Evolutionary conservation across 2,888 invertebrate species (phyloP).

Genomic region (Monochamus alternatus): DNA sequence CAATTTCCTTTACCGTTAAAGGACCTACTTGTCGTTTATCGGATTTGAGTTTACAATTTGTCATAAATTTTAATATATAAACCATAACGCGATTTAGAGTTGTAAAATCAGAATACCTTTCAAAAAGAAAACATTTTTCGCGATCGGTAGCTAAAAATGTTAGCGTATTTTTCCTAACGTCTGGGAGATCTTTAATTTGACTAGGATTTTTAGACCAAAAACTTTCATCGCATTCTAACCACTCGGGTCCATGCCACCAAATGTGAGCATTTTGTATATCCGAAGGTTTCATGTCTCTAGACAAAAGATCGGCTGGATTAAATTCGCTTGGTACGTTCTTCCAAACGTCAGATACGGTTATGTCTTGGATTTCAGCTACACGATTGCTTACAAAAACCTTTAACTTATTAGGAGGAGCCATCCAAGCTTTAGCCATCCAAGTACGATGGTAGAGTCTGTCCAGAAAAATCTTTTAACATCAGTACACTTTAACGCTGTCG

Average conservation of each 20-base stretch:
- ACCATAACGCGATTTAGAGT: no score
- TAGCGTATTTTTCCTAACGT: no score
- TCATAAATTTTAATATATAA: no score
- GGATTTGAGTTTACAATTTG: no score
- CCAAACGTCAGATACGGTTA: background rate
- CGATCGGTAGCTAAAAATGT: no score
- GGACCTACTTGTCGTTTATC: no score
- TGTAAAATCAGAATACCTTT: no score
- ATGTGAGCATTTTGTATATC: background rate
- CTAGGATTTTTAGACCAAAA: background rate
- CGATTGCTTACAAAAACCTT: background rate
- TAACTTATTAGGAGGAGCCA: background rate
- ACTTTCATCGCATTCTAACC: background rate
- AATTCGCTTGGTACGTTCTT: background rate
- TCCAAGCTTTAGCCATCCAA: no score
- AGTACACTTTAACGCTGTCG: background rate
- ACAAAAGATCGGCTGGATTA: background rate
- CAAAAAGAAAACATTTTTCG: no score
- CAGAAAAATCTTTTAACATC: no score
- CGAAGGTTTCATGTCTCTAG: background rate
- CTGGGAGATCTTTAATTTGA: background rate
- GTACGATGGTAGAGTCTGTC: no score
- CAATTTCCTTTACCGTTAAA: no score
- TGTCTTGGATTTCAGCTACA: background rate
- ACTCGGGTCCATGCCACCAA: background rate